These are phyloP conservation scores for Hydractinia echinata DNA, from an alignment of 30 jellyfish, hydroid and myxozoan species.

Conservation along the genomic window DNA sequence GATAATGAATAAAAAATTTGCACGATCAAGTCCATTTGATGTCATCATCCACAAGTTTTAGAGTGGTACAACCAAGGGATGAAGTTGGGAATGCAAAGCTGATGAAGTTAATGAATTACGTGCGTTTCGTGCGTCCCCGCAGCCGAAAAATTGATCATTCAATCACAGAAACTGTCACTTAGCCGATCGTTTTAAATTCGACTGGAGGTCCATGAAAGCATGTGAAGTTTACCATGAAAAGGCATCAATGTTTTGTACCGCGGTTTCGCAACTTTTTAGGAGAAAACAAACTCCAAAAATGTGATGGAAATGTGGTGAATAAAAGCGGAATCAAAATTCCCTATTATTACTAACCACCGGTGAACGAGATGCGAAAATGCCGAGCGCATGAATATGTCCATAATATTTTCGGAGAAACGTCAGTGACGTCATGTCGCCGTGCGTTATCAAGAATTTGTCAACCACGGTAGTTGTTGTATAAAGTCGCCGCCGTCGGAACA, in stretches of 20 bases:
- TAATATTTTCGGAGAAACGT: conserved; percentile 55
- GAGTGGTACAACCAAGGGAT: conserved; percentile 66
- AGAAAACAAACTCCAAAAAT: conserved; percentile 9
- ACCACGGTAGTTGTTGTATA: conserved; percentile 80
- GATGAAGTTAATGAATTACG: conserved; percentile 34
- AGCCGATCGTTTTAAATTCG: conserved; percentile 50
- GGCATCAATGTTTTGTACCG: conserved; percentile 80
- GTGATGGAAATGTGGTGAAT: conserved; percentile 34
- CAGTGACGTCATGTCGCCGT: conserved; percentile 56
- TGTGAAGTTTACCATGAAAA: conserved; percentile 63
- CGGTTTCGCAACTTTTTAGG: conserved; percentile 51
- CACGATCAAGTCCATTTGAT: conserved; percentile 84
- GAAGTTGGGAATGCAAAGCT: conserved; percentile 51
- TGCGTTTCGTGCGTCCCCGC: conserved; percentile 14
- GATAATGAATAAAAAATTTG: conserved; percentile 49
- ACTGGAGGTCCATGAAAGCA: conserved; percentile 43
- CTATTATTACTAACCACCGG: conserved; percentile 70
- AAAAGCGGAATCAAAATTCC: conserved; percentile 42
- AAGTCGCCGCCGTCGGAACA: conserved; percentile 67
- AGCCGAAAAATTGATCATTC: conserved; percentile 46
- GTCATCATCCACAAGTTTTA: conserved; percentile 75
- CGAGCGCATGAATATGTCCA: conserved; percentile 85
- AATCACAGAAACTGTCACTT: conserved; percentile 40
- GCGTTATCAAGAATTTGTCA: conserved; percentile 83
- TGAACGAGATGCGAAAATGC: conserved; percentile 75